A percentile compares a stretch with the other conserved stretches of the same genome.
phyloP scores from a whole-genome alignment of 2,888 invertebrate species.

The Megalurothrips usitatus region DNA sequence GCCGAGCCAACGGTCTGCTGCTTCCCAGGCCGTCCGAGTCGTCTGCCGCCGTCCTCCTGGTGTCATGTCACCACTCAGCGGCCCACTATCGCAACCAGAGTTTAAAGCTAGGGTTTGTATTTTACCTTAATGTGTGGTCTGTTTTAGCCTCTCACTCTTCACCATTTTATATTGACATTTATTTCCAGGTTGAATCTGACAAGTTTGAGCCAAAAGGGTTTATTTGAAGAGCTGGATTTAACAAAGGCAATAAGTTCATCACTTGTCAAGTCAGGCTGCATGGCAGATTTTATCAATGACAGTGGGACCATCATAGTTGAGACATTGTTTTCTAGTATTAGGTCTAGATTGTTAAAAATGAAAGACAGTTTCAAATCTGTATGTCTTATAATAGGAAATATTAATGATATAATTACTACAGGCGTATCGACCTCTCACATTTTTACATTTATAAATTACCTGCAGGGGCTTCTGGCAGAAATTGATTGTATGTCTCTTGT shows the following conservation, averaged over 20 bases:
- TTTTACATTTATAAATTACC: neutral
- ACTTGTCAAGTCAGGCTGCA: neutral
- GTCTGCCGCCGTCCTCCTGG: neutral
- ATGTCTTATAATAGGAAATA: neutral
- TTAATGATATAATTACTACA: neutral
- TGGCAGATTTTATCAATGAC: neutral
- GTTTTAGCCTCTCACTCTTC: too few species aligned
- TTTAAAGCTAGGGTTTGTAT: neutral
- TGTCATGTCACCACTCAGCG: neutral
- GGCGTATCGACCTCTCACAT: neutral
- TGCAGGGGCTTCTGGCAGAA: neutral
- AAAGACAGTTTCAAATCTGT: conserved; percentile 3
- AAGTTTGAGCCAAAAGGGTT: conserved; percentile 7
- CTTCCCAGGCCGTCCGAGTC: neutral
- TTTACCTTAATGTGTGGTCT: too few species aligned
- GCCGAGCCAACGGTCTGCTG: neutral
- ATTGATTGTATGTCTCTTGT: neutral
- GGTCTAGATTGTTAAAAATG: neutral
- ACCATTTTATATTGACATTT: neutral
- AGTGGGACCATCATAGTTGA: neutral
- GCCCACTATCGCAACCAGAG: conserved; percentile 15
- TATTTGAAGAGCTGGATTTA: neutral
- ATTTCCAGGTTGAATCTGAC: neutral
- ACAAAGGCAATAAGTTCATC: neutral
- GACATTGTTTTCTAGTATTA: neutral